Evolutionary conservation across 2,797 vertebrate genomes (phyloP).

Genomic region (Caiman crocodilus): DNA sequence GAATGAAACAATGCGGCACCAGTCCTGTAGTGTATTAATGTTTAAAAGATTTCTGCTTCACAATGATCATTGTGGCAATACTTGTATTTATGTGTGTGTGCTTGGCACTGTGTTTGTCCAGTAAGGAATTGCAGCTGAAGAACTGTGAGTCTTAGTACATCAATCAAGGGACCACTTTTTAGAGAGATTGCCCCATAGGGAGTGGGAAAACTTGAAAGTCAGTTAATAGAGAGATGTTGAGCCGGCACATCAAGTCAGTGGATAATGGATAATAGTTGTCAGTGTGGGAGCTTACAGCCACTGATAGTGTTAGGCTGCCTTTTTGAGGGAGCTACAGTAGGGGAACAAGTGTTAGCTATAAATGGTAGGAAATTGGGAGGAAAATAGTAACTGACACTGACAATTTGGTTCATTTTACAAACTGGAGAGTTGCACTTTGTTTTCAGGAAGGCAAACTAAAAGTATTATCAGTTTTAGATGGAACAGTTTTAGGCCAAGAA

Average conservation of each 20-base stretch:
- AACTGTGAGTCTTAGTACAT: neutral
- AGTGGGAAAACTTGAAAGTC: constrained; percentile 44
- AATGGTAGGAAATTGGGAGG: neutral
- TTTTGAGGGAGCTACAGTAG: constrained; percentile 22
- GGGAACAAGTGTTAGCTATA: constrained; percentile 1
- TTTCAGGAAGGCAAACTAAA: neutral
- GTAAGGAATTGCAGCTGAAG: constrained; percentile 40
- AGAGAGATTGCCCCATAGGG: constrained; percentile 26
- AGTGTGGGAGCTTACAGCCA: constrained; percentile 44
- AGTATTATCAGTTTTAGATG: neutral
- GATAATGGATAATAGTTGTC: constrained; percentile 61
- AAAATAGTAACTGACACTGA: neutral
- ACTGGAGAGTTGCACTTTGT: neutral
- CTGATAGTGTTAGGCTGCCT: constrained; percentile 34
- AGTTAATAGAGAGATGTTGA: constrained; percentile 60
- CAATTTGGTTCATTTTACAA: neutral
- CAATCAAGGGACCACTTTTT: constrained; percentile 49
- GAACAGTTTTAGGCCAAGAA: accelerated
- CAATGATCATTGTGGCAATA: neutral
- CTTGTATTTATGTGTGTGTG: neutral
- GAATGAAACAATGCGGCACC: constrained; percentile 13
- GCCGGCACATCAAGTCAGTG: constrained; percentile 37
- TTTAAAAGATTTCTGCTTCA: neutral
- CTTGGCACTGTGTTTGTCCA: constrained; percentile 22
- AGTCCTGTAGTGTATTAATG: constrained; percentile 8